Percentiles rank a stretch among this genome's conserved stretches.
These are phyloP conservation scores for Venturia canescens DNA, from an alignment of 1,140 invertebrate genomes.

Conservation along the genomic window DNA sequence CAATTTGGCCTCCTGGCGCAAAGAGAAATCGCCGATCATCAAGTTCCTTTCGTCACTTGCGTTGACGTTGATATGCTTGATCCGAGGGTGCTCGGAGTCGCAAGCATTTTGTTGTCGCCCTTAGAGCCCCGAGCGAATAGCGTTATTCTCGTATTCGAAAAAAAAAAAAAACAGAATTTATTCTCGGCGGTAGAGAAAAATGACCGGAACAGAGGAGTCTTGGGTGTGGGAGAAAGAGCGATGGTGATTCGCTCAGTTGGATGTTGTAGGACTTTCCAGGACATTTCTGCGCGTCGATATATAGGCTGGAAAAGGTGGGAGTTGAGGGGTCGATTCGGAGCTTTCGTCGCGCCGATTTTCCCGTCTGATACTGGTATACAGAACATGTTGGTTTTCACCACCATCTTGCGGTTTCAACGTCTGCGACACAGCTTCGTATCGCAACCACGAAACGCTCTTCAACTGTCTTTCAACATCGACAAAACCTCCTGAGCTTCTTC, in stretches of 20 bases:
- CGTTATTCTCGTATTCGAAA: constrained; percentile 7
- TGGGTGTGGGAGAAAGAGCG: constrained; percentile 2
- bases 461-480: neutral
- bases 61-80: constrained; percentile 39
- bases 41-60: neutral
- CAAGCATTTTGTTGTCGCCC: neutral
- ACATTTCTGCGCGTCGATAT: neutral
- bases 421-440: neutral
- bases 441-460: neutral
- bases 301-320: neutral
- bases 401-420: neutral
- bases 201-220: neutral
- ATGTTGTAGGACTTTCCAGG: neutral
- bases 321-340: neutral
- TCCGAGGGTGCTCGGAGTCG: neutral
- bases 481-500: constrained; percentile 21
- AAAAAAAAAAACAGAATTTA: constrained; percentile 26
- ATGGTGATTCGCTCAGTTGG: neutral
- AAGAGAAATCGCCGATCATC: neutral
- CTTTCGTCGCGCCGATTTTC: constrained; percentile 14
- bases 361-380: neutral
- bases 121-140: neutral
- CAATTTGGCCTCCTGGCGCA: neutral
- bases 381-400: constrained; percentile 23
- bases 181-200: constrained; percentile 5